These are phyloP conservation scores for Bos javanicus DNA, from an alignment of 2,113 vertebrate species.

Conservation along the genomic window DNA sequence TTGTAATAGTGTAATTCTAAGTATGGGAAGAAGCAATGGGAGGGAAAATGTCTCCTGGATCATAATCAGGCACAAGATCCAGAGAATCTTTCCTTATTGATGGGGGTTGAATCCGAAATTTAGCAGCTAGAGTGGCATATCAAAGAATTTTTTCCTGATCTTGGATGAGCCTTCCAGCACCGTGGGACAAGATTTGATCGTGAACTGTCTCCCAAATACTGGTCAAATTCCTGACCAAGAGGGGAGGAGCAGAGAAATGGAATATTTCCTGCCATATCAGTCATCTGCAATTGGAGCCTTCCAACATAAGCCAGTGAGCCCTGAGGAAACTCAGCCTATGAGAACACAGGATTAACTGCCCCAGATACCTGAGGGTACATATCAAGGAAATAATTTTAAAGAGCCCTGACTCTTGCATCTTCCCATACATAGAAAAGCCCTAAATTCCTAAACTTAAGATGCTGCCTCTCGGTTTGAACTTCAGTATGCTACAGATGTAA, in stretches of 20 bases:
- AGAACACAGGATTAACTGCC: background rate
- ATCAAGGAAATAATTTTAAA: background rate
- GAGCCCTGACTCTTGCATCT: background rate
- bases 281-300: background rate
- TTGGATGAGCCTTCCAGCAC: background rate
- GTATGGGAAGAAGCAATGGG: background rate
- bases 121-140: background rate
- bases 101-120: background rate
- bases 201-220: background rate
- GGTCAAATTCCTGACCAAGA: background rate
- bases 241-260: background rate
- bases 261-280: background rate
- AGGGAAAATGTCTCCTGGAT: background rate
- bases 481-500: background rate
- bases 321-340: background rate
- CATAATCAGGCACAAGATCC: background rate
- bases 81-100: background rate
- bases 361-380: background rate
- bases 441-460: background rate
- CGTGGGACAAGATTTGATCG: background rate
- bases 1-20: background rate
- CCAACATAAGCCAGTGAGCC: background rate
- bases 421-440: background rate
- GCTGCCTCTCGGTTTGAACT: background rate
- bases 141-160: background rate